These are phyloP conservation scores for western clawed frog (Xenopus tropicalis) DNA, from an alignment of 2,113 vertebrate genomes.

Conservation along the genomic window UCB_Xtro_10.0 CM004443.2:59880001-59880500, in stretches of 20 bases:
- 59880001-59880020: not conserved
- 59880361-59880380: slow-evolving; percentile 20
- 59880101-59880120: not conserved
- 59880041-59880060: slow-evolving; percentile 1
- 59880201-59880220: slow-evolving; percentile 1
- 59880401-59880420: slow-evolving; percentile 43
- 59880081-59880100: not conserved
- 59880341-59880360: slow-evolving; percentile 44
- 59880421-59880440: slow-evolving; percentile 44
- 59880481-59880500: slow-evolving; percentile 43
- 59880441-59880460: slow-evolving; percentile 35
- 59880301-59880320: slow-evolving; percentile 30
- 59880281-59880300: slow-evolving; percentile 16
- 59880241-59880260: slow-evolving; percentile 25
- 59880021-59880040: slow-evolving; percentile 5
- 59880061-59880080: not conserved
- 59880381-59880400: slow-evolving; percentile 22
- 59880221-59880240: slow-evolving; percentile 21
- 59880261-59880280: slow-evolving; percentile 16
- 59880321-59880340: slow-evolving; percentile 39
- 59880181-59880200: slow-evolving; percentile 20
- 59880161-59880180: slow-evolving; percentile 20
- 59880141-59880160: slow-evolving; percentile 6
- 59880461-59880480: slow-evolving; percentile 18
- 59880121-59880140: not conserved